Evolutionary conservation across 1,140 invertebrate species (phyloP), one percentile per base, ranked within the genome.

Genomic region (Spodoptera frugiperda): DNA sequence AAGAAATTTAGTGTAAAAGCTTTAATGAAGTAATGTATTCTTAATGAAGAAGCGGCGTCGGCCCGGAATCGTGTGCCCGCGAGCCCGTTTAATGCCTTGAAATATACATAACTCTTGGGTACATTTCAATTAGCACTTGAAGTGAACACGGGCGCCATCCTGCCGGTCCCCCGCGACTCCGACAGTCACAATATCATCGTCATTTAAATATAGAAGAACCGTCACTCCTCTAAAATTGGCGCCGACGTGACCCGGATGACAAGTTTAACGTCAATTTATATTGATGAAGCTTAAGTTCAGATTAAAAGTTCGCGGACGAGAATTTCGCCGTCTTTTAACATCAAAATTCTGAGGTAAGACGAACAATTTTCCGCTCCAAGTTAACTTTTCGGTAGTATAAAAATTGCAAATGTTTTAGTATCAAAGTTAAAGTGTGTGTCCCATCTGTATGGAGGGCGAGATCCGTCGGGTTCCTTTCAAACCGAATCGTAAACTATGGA

Each of bases 401-500:
- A 44, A 19, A 63, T 44, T 15, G 8, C 33, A 63, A 63, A 63
- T 63, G 44, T 63, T 63, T 44, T 63, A 63, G 33, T 48, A 67
- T 67, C 55, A 46, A 46, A 78, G 61, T 57, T 39, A 55, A 67
- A 73, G 68, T 79, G 67, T 73, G 57, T 83, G 81, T 83, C 81
- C 82, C 79, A 80, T 84, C 80, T 59, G 55, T 65, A 79, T 83
- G 77, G 78, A 86, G 74, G 71, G 77, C 84, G 75, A 83, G 78
- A 73, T 57, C 78, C 78, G 79, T 57, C 78, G 76, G 84, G 84
- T 88, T 89, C 90, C 87, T 89, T 89, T 89, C 86, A 81, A 85
- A 87, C 84, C 81, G 87, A 85, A 91, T 90, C 87, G 89, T 91
- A 92, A 91, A 91, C 83, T 86, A 89, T 91, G 87, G 88, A 93